Conservation (phyloP, 1,140 invertebrate genomes). For the Agrypnia vestita region DNA sequence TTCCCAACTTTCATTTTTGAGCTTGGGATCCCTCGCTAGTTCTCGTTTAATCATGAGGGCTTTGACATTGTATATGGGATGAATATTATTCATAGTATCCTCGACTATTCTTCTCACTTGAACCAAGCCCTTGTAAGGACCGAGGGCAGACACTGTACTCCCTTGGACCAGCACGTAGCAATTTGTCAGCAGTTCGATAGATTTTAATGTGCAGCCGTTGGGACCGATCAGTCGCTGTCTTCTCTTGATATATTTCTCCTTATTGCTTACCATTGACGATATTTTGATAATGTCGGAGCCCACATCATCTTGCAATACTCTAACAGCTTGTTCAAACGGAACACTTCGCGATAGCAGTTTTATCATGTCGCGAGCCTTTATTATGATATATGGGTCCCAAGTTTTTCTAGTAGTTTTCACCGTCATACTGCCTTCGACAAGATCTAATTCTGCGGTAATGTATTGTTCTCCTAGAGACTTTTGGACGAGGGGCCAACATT, state of each 20-base stretch:
- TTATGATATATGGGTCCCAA: constrained; percentile 98
- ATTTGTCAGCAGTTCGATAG: constrained; percentile 97
- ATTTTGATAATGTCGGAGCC: constrained; percentile 99
- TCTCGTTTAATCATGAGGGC: constrained; percentile 98
- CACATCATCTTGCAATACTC: constrained; percentile 91
- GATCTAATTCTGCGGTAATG: constrained; percentile 93
- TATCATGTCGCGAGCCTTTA: constrained; percentile 97
- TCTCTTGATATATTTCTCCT: constrained; percentile 96
- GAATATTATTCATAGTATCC: constrained; percentile 99
- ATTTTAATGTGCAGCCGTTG: constrained; percentile 97
- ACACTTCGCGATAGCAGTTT: constrained; percentile 96
- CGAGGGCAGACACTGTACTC: constrained; percentile 96
- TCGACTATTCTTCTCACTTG: constrained; percentile 94
- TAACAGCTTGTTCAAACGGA: constrained; percentile 94
- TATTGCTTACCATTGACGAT: constrained; percentile 90
- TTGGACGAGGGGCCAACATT: constrained; percentile 96
- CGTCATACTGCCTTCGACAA: constrained; percentile 95
- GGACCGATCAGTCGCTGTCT: constrained; percentile 96
- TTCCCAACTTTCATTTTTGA: constrained; percentile 98
- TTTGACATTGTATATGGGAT: constrained; percentile 99
- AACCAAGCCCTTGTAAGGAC: constrained; percentile 94
- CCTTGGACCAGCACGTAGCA: constrained; percentile 99
- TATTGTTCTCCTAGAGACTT: constrained; percentile 85
- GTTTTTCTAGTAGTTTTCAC: constrained; percentile 97
- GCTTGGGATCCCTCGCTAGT: constrained; percentile 91